Evolutionary conservation across 2,888 invertebrate species (phyloP).

Genomic region (Lamproptera curius): DNA sequence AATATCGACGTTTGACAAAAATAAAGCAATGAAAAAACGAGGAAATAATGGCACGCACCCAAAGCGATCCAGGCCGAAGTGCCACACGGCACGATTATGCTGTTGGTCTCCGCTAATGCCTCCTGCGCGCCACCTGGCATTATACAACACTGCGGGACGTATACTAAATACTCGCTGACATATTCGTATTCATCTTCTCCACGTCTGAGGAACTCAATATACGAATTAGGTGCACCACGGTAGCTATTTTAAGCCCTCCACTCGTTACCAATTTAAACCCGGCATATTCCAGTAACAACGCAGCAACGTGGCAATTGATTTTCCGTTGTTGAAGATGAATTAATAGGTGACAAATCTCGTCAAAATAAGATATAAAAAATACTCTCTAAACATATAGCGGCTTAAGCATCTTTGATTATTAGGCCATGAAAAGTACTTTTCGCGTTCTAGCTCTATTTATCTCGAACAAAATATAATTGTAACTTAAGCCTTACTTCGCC

Average conservation of each 20-base stretch:
- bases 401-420: too few relatives aligned
- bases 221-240: slow-evolving; percentile 1
- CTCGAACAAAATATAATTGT: not conserved
- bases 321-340: too few relatives aligned
- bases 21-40: slow-evolving; percentile 39
- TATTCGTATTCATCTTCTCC: slow-evolving; percentile 1
- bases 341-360: too few relatives aligned
- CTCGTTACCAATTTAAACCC: not conserved
- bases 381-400: too few relatives aligned
- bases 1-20: slow-evolving; percentile 33
- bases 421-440: too few relatives aligned
- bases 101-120: slow-evolving; percentile 27
- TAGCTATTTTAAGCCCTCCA: slow-evolving; percentile 10
- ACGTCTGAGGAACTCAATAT: not conserved
- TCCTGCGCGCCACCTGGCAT: slow-evolving; percentile 27
- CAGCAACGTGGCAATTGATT: too few relatives aligned
- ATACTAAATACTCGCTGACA: slow-evolving; percentile 3
- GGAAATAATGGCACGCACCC: slow-evolving; percentile 47
- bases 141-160: slow-evolving; percentile 21
- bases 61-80: slow-evolving; percentile 32
- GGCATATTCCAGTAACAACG: not conserved
- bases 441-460: too few relatives aligned
- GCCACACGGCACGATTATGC: slow-evolving; percentile 26
- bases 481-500: not conserved
- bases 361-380: too few relatives aligned